Conservation (phyloP, 2,888 invertebrate species). For the Listrodromus nycthemerus region DNA sequence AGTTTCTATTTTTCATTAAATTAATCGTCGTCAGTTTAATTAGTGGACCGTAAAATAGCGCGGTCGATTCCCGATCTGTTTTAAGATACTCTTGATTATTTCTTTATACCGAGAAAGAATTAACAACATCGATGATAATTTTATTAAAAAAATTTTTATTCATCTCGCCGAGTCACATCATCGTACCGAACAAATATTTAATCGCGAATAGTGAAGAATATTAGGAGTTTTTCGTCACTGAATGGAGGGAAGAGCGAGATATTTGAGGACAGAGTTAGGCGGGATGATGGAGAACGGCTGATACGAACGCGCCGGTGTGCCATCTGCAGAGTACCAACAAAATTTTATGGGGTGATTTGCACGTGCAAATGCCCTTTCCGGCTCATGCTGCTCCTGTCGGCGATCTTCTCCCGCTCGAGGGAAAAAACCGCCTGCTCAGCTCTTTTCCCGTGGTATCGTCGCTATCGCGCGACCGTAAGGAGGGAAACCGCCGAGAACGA, state of each 20-base stretch:
- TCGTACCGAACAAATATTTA: neutral
- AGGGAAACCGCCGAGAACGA: constrained; percentile 9
- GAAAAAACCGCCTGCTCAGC: constrained; percentile 55
- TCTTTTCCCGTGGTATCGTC: constrained; percentile 28
- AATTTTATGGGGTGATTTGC: constrained; percentile 69
- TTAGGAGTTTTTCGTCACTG: constrained; percentile 12
- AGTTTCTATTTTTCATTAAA: constrained; percentile 67
- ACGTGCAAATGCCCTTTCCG: constrained; percentile 62
- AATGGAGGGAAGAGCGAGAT: neutral
- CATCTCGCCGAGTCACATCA: neutral
- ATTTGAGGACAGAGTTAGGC: neutral
- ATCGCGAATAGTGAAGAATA: constrained; percentile 35
- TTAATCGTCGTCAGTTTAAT: neutral
- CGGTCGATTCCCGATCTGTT: neutral
- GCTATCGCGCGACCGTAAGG: constrained; percentile 36
- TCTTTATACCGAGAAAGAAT: neutral
- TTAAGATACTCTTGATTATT: neutral
- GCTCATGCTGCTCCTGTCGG: constrained; percentile 16
- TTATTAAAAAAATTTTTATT: neutral
- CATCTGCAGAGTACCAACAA: constrained; percentile 65
- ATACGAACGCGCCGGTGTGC: constrained; percentile 43
- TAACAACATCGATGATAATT: neutral
- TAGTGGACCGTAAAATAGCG: neutral
- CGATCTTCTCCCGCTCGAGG: constrained; percentile 24
- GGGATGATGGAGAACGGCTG: constrained; percentile 36